Evolutionary conservation across 2,113 vertebrate species (phyloP).

Genomic region (Motacilla alba): DNA sequence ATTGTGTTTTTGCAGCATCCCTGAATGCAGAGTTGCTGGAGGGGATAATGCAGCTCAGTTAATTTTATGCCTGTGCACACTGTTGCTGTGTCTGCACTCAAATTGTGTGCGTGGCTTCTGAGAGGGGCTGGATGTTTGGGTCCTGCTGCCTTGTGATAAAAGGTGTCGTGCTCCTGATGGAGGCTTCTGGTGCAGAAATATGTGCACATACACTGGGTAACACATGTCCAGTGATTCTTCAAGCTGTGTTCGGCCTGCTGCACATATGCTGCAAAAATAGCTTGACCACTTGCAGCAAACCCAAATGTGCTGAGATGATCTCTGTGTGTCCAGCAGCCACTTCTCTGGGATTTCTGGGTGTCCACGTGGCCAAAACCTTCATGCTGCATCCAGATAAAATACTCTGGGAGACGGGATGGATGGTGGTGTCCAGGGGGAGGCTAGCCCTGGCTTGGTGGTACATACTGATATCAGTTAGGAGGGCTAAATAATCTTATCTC

Average conservation of each 20-base stretch:
- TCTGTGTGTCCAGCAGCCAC: neutral
- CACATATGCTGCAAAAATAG: slow-evolving; percentile 40
- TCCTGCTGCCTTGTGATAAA: slow-evolving; percentile 17
- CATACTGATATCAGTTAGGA: neutral
- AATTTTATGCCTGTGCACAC: slow-evolving; percentile 32
- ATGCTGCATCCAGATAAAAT: rapidly evolving
- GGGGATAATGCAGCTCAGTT: neutral
- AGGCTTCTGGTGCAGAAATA: neutral
- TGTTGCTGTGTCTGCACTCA: neutral
- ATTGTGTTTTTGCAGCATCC: neutral
- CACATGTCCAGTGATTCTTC: slow-evolving; percentile 12
- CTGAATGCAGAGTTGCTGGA: neutral
- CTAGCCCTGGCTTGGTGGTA: neutral
- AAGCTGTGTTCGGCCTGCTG: slow-evolving; percentile 41
- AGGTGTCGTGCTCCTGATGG: slow-evolving; percentile 22
- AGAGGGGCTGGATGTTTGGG: neutral
- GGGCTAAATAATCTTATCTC: neutral
- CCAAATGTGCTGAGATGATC: rapidly evolving
- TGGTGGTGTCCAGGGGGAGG: neutral
- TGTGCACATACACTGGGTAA: neutral
- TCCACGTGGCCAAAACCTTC: neutral
- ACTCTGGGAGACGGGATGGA: neutral
- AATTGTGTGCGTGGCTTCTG: neutral
- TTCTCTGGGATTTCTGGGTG: neutral
- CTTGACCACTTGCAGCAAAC: slow-evolving; percentile 23